Percentiles rank a stretch among this genome's conserved stretches.
These are phyloP conservation scores for Loxodonta africana DNA, from an alignment of 2,113 vertebrate species.

Conservation along the genomic window DNA sequence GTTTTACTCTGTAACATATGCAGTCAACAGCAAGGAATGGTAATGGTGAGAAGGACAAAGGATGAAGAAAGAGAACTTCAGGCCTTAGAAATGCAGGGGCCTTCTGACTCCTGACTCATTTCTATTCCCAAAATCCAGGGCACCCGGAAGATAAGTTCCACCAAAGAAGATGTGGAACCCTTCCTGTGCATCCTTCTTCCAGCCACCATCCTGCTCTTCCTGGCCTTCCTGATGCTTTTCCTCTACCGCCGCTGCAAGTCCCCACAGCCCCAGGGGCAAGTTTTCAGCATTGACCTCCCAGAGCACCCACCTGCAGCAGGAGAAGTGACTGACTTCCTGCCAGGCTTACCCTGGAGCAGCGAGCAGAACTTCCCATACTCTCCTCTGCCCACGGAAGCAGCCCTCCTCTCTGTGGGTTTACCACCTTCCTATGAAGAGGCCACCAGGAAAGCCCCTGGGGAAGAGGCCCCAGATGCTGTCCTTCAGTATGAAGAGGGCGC, in stretches of 20 bases:
- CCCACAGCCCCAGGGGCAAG: slow-evolving; percentile 86
- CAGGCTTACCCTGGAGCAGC: slow-evolving; percentile 75
- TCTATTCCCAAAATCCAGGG: slow-evolving; percentile 87
- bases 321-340: slow-evolving; percentile 79
- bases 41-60: not conserved
- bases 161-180: slow-evolving; percentile 88
- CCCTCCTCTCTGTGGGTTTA: slow-evolving; percentile 88
- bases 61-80: not conserved
- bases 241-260: slow-evolving; percentile 88
- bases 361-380: slow-evolving; percentile 87
- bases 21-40: no score
- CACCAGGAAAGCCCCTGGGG: slow-evolving; percentile 87
- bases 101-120: not conserved
- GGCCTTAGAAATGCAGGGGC: not conserved
- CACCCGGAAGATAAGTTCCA: slow-evolving; percentile 86
- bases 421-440: slow-evolving; percentile 94
- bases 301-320: slow-evolving; percentile 80
- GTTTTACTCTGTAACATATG: no score
- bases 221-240: slow-evolving; percentile 91
- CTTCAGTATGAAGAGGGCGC: slow-evolving; percentile 80
- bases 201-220: slow-evolving; percentile 89
- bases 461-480: slow-evolving; percentile 77
- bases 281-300: slow-evolving; percentile 91
- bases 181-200: slow-evolving; percentile 93
- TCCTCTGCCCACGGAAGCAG: slow-evolving; percentile 84